Base-by-base conservation (phyloP, 1,140 invertebrate species). In the Idris sp. region DNA sequence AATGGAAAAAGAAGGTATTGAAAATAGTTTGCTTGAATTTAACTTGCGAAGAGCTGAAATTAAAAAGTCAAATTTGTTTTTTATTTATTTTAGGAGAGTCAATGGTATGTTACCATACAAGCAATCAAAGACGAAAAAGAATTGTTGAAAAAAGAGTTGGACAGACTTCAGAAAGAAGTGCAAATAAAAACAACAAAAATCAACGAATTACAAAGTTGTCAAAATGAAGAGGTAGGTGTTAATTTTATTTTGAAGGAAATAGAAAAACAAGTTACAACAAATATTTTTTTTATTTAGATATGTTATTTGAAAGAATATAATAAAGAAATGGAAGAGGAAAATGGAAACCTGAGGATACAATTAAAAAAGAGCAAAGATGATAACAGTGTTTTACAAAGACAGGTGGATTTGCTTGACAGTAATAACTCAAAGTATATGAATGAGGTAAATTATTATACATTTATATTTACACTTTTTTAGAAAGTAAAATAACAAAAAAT, bases 301-400 rank as follows among this genome's bases (percentile, higher is more conserved):
- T 16, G 36, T 49, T 65, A 51, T 11, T 19, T 62, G 1, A 64
- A 79, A 35, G 53, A 80, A 0, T 71, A 76, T 53, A 53, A 76
- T 31, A 44, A 64, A 8, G 59, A 75, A 38, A 19, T 76, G 0
- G 78, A 84, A 46, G 76, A 79, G 19, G 43, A 75, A 41, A 83
- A 84, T 43, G 44, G 35, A 15, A 73, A 59, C 16, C 61, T 84
- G 13, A 53, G 74, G 3, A 59, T 76, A 30, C 80, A 84, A 19
- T 56, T 87, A 11, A 77, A 83, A 44, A 67, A 80, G 11, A 83
- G 61, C 26, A 78, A 74, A 49, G 67, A 82, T 4, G 72, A 81
- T 16, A 83, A 84, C 59, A 73, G 54, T 14, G 28, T 68, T n/a
- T 75, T 84, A 4, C 43, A 75, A 9, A 67, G 49, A 13, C 74